These are phyloP conservation scores for Pseudopodoces humilis DNA, from an alignment of 2,113 vertebrate genomes.

Conservation along the genomic window DNA sequence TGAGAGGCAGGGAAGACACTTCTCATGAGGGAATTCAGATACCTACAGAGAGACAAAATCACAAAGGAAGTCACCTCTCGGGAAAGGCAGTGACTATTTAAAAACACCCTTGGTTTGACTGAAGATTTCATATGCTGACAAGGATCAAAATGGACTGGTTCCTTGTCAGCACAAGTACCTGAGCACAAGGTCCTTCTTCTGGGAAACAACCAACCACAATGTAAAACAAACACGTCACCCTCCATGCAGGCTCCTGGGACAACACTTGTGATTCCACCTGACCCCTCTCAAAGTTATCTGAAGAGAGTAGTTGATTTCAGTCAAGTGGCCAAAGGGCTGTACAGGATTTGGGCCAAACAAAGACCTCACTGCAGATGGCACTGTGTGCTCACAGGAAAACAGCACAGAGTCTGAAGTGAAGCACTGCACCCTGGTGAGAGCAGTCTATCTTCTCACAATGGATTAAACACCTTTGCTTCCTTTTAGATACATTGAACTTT, in stretches of 20 bases:
- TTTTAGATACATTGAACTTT: not conserved
- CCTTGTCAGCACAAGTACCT: not conserved
- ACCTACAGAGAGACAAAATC: constrained; percentile 74
- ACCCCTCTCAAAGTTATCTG: not conserved
- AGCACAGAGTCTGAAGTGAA: not conserved
- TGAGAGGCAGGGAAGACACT: constrained; percentile 4
- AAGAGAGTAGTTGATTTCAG: not conserved
- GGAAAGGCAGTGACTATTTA: not conserved
- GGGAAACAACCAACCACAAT: not conserved
- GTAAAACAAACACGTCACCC: not conserved
- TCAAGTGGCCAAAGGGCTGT: not conserved
- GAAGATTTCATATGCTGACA: not conserved
- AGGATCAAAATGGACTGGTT: not conserved
- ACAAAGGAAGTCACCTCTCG: constrained; percentile 62
- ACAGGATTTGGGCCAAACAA: not conserved
- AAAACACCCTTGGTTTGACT: not conserved
- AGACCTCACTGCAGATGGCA: not conserved
- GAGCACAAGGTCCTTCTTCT: not conserved
- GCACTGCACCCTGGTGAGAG: not conserved
- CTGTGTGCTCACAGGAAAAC: not conserved
- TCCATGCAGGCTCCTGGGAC: not conserved
- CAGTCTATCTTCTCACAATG: not conserved
- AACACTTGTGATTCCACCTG: not conserved
- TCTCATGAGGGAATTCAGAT: constrained; percentile 66
- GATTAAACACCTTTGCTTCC: not conserved